These are phyloP conservation scores for Unio delphinus DNA, from an alignment of 2,888 invertebrate genomes.

Conservation along the genomic window DNA sequence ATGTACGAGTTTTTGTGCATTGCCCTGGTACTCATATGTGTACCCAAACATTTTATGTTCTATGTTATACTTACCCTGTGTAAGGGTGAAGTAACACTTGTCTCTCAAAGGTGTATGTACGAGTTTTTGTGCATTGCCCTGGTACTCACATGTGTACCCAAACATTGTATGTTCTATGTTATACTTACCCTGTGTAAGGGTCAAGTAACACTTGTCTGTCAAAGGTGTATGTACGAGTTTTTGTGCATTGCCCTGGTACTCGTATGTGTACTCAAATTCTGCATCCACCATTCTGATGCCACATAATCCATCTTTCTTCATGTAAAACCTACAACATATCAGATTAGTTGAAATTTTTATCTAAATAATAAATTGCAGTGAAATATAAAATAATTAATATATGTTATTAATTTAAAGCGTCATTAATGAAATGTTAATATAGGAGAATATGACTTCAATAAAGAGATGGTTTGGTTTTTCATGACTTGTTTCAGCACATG, in stretches of 20 bases:
- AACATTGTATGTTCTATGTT: slow-evolving; percentile 73
- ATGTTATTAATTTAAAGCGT: neutral
- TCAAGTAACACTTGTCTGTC: slow-evolving; percentile 97
- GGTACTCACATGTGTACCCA: slow-evolving; percentile 96
- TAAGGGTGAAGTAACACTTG: slow-evolving; percentile 96
- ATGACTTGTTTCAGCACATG: too few relatives aligned
- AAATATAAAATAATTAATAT: neutral
- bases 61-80: slow-evolving; percentile 77
- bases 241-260: slow-evolving; percentile 96
- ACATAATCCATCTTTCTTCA: slow-evolving; percentile 74
- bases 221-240: slow-evolving; percentile 96
- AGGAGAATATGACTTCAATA: too few relatives aligned
- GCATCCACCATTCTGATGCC: slow-evolving; percentile 92
- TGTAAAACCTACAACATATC: slow-evolving; percentile 78
- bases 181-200: slow-evolving; percentile 85
- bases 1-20: slow-evolving; percentile 92
- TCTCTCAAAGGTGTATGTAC: slow-evolving; percentile 97
- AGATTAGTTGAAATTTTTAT: neutral
- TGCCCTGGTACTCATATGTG: slow-evolving; percentile 98
- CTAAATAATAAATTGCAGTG: neutral
- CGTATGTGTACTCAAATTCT: slow-evolving; percentile 95
- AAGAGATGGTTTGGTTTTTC: too few relatives aligned
- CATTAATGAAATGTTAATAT: too few relatives aligned
- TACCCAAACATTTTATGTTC: slow-evolving; percentile 81
- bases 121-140: slow-evolving; percentile 95